Base-by-base conservation (phyloP, 2,113 vertebrate genomes). In the Agapornis roseicollis region DNA sequence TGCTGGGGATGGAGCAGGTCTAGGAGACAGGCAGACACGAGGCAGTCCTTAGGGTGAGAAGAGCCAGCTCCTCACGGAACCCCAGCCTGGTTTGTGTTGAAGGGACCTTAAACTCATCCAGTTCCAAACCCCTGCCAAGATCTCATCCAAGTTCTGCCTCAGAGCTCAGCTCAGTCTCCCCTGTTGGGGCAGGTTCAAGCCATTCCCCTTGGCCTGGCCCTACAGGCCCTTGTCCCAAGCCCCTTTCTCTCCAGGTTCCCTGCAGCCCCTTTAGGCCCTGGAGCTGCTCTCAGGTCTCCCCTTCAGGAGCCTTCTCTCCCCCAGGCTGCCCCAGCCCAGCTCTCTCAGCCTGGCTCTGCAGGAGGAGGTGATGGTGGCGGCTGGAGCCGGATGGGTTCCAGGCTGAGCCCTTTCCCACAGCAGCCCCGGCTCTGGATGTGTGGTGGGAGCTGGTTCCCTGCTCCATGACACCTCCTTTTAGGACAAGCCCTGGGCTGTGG, bases 401-500 rank as follows among this genome's bases (percentile, higher is more conserved):
- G 41, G 63, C 70, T 29, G 70, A 87, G 31, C 35, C 41, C 66
- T 66, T 29, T 29, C 28, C 28, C 68, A 17, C 14, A 0, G 1
- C 39, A 8, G 44, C 53, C 24, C 31, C 39, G 1, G 13, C 25
- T 27, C 27, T 12, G 68, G 23, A 6, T 8, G 47, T 41, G 33
- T n/a, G 33, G 2, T 3, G 63, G 72, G 37, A 72, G 68, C 23
- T 17, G 85, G 41, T 24, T 42, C 24, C 71, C 56, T 0, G 1
- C 72, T 87, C 41, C 0, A 14, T 6, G 20, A 14, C 55, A 6
- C 20, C 13, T 33, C 55, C 31, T 56, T n/a, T n/a, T n/a, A n/a
- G 69, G 52, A 24, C 50, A 39, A 55, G 1, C 5, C 44, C 14
- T 17, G 33, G 0, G 27, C 49, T 31, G 23, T 1, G 5, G 53